A percentile compares a stretch with the other conserved stretches of the same genome.
Conservation (phyloP, 2,888 invertebrate species). For the Erannis defoliaria region DNA sequence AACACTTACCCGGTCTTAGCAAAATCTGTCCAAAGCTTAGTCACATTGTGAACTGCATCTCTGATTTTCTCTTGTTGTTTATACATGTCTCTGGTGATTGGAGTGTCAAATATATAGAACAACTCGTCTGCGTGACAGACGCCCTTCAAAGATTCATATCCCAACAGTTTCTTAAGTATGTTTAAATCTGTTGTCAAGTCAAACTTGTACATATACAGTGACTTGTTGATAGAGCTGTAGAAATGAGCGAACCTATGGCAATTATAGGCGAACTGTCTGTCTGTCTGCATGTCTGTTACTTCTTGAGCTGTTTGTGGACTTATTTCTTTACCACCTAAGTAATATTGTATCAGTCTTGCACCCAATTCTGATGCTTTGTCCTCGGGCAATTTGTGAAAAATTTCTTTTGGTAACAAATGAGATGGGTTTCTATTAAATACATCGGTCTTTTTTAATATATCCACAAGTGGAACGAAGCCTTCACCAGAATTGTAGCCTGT, state of each 20-base stretch:
- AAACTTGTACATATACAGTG: constrained; percentile 65
- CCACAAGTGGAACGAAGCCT: constrained; percentile 56
- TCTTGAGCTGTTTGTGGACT: constrained; percentile 48
- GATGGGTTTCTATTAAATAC: constrained; percentile 56
- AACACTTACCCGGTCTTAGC: constrained; percentile 67
- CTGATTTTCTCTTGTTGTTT: constrained; percentile 57
- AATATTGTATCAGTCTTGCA: constrained; percentile 59
- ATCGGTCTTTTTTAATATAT: constrained; percentile 54
- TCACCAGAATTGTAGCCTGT: constrained; percentile 68
- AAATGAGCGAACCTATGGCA: constrained; percentile 62
- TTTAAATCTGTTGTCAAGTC: constrained; percentile 66
- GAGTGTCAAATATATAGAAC: constrained; percentile 75
- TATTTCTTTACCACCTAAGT: constrained; percentile 56
- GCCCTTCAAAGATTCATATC: constrained; percentile 57
- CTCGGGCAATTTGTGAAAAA: constrained; percentile 51
- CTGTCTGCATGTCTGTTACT: constrained; percentile 56
- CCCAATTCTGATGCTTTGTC: constrained; percentile 51
- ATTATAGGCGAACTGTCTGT: constrained; percentile 61
- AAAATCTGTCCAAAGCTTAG: constrained; percentile 78
- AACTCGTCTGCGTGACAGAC: constrained; percentile 81
- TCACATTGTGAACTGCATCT: constrained; percentile 65
- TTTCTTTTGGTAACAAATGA: constrained; percentile 61
- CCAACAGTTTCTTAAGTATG: constrained; percentile 54
- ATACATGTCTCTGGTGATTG: constrained; percentile 64
- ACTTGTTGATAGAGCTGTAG: constrained; percentile 49